Percentiles rank a stretch among this genome's conserved stretches.
Evolutionary conservation across 2,797 vertebrate species (phyloP).

Genomic region (Tympanoctomys barrerae): DNA sequence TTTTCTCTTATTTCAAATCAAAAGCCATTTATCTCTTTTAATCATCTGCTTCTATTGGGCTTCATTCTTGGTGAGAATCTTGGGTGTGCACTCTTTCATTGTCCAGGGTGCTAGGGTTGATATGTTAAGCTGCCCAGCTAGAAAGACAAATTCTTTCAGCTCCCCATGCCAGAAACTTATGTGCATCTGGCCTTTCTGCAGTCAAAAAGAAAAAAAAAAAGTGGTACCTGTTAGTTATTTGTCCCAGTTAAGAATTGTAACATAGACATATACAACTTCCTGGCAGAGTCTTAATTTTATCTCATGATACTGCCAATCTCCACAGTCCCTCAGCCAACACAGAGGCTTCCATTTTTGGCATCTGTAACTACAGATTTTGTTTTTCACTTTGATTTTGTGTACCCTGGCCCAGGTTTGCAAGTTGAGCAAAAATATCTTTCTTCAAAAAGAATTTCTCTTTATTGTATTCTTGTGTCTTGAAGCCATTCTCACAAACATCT

Average conservation of each 20-base stretch:
- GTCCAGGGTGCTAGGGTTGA: slow-evolving; percentile 37
- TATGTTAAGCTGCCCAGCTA: background rate
- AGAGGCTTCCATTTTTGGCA: background rate
- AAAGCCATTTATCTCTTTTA: slow-evolving; percentile 86
- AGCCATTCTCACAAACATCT: background rate
- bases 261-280: background rate
- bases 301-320: background rate
- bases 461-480: background rate
- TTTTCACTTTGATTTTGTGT: background rate
- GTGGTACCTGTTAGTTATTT: background rate
- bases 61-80: slow-evolving; percentile 69
- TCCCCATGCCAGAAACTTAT: background rate
- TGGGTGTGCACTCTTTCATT: slow-evolving; percentile 68
- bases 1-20: slow-evolving; percentile 81
- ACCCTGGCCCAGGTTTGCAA: background rate
- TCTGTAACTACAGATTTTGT: background rate
- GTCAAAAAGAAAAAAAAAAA: background rate
- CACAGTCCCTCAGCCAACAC: background rate
- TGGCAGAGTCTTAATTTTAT: background rate
- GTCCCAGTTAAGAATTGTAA: background rate
- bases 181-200: background rate
- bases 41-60: slow-evolving; percentile 80
- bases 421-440: background rate
- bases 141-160: background rate
- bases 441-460: background rate